phyloP scores from a whole-genome alignment of 2,888 invertebrate genomes.

The Cantharis flavilabris region DNA sequence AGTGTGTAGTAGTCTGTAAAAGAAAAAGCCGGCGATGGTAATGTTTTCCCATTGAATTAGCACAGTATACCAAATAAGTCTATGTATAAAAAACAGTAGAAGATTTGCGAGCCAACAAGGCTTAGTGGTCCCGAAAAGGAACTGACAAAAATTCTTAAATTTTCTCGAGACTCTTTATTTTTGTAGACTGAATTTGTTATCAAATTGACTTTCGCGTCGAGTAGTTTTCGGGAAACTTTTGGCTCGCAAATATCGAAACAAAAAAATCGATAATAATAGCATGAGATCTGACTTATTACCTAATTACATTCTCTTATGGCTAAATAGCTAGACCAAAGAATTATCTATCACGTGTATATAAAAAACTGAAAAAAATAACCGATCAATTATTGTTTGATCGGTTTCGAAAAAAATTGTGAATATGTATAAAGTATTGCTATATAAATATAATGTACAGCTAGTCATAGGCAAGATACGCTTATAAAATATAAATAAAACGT shows the following conservation, averaged over 20 bases:
- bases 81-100: conserved; percentile 35
- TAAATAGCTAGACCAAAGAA: conserved; percentile 55
- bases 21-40: conserved; percentile 36
- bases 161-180: conserved; percentile 44
- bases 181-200: conserved; percentile 42
- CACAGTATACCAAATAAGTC: conserved; percentile 46
- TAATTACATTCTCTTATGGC: conserved; percentile 32
- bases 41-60: conserved; percentile 35
- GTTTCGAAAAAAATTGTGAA: conserved; percentile 52
- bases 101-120: conserved; percentile 35
- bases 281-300: conserved; percentile 31
- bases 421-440: conserved; percentile 55
- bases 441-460: conserved; percentile 56
- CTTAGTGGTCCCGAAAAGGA: conserved; percentile 44
- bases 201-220: conserved; percentile 38
- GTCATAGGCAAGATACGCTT: conserved; percentile 59
- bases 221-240: conserved; percentile 37
- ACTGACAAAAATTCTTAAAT: conserved; percentile 43
- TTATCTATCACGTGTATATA: conserved; percentile 54
- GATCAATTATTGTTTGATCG: conserved; percentile 18
- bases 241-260: conserved; percentile 35
- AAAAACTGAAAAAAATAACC: conserved; percentile 43
- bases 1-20: conserved; percentile 19
- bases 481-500: conserved; percentile 56
- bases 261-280: conserved; percentile 25